phyloP scores from a whole-genome alignment of 2,888 invertebrate species.

The Orthosia incerta region DNA sequence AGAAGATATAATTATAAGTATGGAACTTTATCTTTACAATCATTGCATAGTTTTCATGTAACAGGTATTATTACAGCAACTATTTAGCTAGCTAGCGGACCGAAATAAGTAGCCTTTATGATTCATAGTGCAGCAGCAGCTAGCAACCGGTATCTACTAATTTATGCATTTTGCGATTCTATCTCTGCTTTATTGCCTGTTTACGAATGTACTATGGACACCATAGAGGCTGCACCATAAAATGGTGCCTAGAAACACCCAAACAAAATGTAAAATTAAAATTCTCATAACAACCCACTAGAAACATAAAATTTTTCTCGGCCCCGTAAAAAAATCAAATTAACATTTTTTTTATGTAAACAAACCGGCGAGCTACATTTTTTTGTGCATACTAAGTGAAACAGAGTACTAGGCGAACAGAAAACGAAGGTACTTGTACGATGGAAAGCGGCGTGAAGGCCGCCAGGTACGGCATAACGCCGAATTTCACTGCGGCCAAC shows the following conservation, averaged over 20 bases:
- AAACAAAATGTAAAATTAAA: constrained; percentile 21
- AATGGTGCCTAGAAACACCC: constrained; percentile 18
- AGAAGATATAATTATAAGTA: constrained; percentile 14
- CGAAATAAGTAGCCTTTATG: constrained; percentile 53
- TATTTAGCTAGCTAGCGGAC: constrained; percentile 37
- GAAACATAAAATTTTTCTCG: constrained; percentile 31
- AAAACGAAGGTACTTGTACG: constrained; percentile 76
- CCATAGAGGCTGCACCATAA: background rate
- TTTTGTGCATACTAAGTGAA: constrained; percentile 71
- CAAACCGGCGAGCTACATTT: constrained; percentile 64
- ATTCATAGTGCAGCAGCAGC: constrained; percentile 46
- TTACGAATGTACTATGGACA: constrained; percentile 27
- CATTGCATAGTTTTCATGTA: constrained; percentile 28
- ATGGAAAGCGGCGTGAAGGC: constrained; percentile 83
- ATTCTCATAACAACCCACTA: constrained; percentile 35
- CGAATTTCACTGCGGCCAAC: constrained; percentile 84
- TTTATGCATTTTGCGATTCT: constrained; percentile 50
- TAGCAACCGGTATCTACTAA: constrained; percentile 45
- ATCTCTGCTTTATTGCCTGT: constrained; percentile 19
- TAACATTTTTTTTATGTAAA: constrained; percentile 57
- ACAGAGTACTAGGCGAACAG: constrained; percentile 78
- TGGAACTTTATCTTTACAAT: background rate
- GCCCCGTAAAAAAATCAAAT: constrained; percentile 38
- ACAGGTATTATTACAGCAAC: constrained; percentile 23
- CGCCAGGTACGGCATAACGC: constrained; percentile 74